Base-by-base conservation (phyloP, 2,888 invertebrate species). In the Sinelater perroti region DNA sequence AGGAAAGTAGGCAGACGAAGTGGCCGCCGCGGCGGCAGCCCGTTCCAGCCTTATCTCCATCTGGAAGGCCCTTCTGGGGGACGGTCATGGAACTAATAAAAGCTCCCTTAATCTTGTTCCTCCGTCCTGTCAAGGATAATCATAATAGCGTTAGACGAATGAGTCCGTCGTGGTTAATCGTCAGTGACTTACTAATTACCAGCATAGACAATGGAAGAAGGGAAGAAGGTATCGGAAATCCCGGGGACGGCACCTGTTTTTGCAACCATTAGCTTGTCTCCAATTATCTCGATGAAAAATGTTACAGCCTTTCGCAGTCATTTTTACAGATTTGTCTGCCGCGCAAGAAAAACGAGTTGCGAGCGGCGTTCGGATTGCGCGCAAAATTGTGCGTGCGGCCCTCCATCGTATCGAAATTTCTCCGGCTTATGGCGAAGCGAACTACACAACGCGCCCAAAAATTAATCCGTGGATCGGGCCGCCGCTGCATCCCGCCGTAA, bases 111-210 rank as follows among this genome's bases (percentile, higher is more conserved):
- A 61, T 63, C 65, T 64, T 60, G 62, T 65, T 70, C 71, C 71
- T 71, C 70, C 70, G 71, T 67, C 70, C 76, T 76, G 77, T 77
- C 77, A 75, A 67, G 72, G 74, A 71, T 77, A 77, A 77, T 77
- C 77, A 77, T 77, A 77, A 77, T 76, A 66, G 75, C 74, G 74
- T 77, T 77, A 77, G 75, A 77, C 74, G 77, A 77, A 75, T 75
- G 76, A 77, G 74, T 74, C 76, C 75, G 74, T 75, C 76, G 74
- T 72, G 75, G 77, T 76, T 77, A 77, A 77, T 77, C 76, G 75
- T 69, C 73, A 70, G 73, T 72, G 77, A 77, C 77, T 77, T 74
- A 74, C 75, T 77, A 77, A 77, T 77, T 77, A 77, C 75, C 73
- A 55, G 53, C 49, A 42, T 50, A 56, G 52, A 56, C 49, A 60